Conservation (phyloP, 2,797 vertebrate species). For the Vespertilio murinus region DNA sequence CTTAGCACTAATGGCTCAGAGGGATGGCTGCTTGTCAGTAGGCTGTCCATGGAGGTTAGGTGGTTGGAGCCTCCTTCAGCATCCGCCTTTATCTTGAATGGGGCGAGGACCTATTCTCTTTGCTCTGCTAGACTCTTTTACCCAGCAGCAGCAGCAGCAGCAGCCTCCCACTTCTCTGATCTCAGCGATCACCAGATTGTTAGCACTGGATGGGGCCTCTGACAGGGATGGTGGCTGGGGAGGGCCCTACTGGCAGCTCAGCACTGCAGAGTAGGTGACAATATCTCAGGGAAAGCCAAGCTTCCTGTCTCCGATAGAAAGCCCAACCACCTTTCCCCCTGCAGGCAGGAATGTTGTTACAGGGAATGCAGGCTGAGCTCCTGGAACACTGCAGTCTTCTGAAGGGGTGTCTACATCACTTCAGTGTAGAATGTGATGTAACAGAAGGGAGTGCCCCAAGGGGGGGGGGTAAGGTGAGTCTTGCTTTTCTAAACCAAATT, state of each 20-base stretch:
- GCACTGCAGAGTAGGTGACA: not conserved
- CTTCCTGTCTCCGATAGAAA: not conserved
- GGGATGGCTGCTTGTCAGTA: not conserved
- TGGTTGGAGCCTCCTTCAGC: not conserved
- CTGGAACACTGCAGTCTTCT: not conserved
- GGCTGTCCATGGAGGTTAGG: too few relatives aligned
- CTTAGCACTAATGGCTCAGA: not conserved
- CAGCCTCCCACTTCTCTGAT: not conserved
- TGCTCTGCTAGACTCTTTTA: not conserved
- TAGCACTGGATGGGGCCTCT: not conserved
- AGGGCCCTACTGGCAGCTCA: not conserved
- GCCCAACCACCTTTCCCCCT: not conserved
- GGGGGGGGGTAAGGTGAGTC: not conserved
- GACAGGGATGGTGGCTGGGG: not conserved
- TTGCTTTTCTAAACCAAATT: not conserved
- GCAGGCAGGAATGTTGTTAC: constrained; percentile 1
- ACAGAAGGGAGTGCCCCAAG: not conserved
- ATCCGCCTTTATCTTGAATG: not conserved
- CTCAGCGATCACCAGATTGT: not conserved
- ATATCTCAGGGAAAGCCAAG: constrained; percentile 27
- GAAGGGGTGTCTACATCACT: not conserved
- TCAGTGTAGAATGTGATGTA: not conserved
- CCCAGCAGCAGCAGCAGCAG: too few relatives aligned
- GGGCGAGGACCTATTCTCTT: not conserved
- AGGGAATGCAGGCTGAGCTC: not conserved